A percentile compares a stretch with the other conserved stretches of the same genome.
phyloP scores from a whole-genome alignment of 2,888 invertebrate genomes.

The Bellardia bayeri region DNA sequence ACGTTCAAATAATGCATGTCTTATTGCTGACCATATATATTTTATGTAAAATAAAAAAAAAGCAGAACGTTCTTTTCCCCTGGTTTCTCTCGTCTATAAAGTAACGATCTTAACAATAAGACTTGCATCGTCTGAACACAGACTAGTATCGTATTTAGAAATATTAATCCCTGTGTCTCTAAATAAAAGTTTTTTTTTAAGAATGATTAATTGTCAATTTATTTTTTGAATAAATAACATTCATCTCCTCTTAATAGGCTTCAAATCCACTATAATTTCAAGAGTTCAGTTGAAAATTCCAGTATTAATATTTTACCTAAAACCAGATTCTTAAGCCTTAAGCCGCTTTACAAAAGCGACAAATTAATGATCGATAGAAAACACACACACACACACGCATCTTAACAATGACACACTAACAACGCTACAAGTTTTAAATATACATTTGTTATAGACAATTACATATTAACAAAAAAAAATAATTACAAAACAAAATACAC shows the following conservation, averaged over 20 bases:
- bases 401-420: neutral
- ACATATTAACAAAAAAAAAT: neutral
- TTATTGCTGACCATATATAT: too few relatives aligned
- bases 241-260: neutral
- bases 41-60: too few relatives aligned
- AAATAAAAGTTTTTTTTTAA: neutral
- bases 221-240: neutral
- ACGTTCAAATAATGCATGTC: too few relatives aligned
- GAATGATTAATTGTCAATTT: neutral
- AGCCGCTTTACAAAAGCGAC: neutral
- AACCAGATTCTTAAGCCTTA: constrained; percentile 17
- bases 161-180: neutral
- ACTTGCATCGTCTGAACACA: too few relatives aligned
- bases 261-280: neutral
- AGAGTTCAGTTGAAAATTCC: neutral
- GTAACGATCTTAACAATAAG: too few relatives aligned
- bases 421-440: neutral
- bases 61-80: too few relatives aligned
- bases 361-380: neutral
- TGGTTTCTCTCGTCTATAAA: too few relatives aligned
- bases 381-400: neutral
- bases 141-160: too few relatives aligned
- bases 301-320: neutral
- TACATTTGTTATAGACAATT: neutral
- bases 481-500: constrained; percentile 13